These are phyloP conservation scores for Aleadryas rufinucha DNA, from an alignment of 2,113 vertebrate genomes.

Conservation along the genomic window DNA sequence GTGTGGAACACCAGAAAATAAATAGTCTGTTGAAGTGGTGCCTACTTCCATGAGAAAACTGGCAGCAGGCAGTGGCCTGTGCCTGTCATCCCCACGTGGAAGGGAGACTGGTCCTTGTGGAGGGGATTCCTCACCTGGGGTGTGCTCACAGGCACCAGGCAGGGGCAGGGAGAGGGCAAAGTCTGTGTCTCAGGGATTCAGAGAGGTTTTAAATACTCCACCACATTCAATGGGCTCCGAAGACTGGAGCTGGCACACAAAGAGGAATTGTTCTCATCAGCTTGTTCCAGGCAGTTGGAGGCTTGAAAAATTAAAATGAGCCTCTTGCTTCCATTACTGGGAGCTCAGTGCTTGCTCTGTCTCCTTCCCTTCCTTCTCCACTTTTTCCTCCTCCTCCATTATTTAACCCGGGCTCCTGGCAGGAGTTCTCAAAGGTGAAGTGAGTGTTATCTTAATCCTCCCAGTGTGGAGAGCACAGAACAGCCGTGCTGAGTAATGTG, in stretches of 20 bases:
- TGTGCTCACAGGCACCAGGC: not conserved
- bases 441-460: not conserved
- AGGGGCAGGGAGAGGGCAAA: not conserved
- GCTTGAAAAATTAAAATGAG: not conserved
- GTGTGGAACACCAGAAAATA: not conserved
- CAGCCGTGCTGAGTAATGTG: rapidly evolving
- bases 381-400: not conserved
- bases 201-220: not conserved
- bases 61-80: not conserved
- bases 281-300: not conserved
- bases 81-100: not conserved
- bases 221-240: not conserved
- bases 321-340: not conserved
- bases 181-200: not conserved
- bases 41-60: conserved; percentile 3
- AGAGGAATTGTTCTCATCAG: not conserved
- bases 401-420: not conserved
- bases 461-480: not conserved
- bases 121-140: not conserved
- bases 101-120: not conserved
- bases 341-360: not conserved
- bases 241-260: not conserved
- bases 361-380: not conserved
- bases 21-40: conserved; percentile 2
- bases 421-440: not conserved